Conservation (phyloP, 2,888 invertebrate species). For the Eulithis testata region DNA sequence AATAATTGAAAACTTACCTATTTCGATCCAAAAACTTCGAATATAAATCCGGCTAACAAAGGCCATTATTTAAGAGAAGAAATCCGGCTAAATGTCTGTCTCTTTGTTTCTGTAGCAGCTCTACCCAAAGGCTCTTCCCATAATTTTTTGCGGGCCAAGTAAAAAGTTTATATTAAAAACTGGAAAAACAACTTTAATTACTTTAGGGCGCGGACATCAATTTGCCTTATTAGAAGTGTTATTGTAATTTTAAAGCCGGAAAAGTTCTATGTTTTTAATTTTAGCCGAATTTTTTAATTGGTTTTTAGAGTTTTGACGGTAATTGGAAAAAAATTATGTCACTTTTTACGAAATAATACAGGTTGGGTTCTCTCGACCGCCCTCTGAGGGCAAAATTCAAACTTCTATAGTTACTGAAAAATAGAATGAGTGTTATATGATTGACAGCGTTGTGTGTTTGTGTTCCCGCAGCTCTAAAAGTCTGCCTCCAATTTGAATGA, state of each 20-base stretch:
- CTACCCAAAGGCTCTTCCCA: conserved; percentile 23
- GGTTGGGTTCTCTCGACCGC: no score
- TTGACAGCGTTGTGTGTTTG: no score
- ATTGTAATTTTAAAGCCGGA: conserved; percentile 56
- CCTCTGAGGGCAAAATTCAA: no score
- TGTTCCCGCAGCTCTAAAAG: no score
- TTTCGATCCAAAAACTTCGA: not conserved
- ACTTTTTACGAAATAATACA: conserved; percentile 8
- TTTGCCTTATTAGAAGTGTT: conserved; percentile 58
- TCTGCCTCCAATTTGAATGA: no score
- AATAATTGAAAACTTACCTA: no score
- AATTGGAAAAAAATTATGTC: conserved; percentile 17
- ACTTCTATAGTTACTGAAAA: no score
- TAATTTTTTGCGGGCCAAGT: conserved; percentile 43
- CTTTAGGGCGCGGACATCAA: conserved; percentile 58
- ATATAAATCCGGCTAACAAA: not conserved
- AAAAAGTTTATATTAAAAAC: conserved; percentile 77
- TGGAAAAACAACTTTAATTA: conserved; percentile 77
- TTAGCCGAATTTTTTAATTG: conserved; percentile 38
- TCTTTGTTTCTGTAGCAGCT: conserved; percentile 1
- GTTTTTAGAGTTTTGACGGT: conserved; percentile 24
- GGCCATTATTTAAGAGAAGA: no score
- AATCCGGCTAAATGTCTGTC: not conserved
- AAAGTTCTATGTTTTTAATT: conserved; percentile 41
- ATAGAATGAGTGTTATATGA: no score